Conservation (phyloP, 1,140 invertebrate genomes). For the Zaprionus taronus region DNA sequence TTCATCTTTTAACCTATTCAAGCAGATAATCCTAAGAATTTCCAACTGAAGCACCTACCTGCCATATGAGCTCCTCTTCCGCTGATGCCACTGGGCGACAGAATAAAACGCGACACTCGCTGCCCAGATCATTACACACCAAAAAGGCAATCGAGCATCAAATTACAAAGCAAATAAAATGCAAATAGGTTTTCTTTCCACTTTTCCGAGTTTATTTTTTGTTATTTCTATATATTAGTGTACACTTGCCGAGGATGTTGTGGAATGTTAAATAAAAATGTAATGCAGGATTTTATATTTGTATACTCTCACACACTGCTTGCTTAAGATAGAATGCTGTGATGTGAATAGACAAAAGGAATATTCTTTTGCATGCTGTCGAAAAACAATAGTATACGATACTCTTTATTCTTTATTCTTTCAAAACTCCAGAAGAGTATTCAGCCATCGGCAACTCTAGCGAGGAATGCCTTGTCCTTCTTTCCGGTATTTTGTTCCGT, state of each 20-base stretch:
- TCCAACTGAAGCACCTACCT: neutral
- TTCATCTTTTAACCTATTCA: neutral
- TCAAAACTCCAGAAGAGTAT: slow-evolving; percentile 6
- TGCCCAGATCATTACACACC: slow-evolving; percentile 75
- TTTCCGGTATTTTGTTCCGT: slow-evolving; percentile 29
- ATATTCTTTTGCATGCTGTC: neutral
- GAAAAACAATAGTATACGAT: neutral
- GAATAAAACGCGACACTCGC: slow-evolving; percentile 65
- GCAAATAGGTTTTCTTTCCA: slow-evolving; percentile 69
- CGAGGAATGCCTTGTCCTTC: neutral
- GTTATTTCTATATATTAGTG: slow-evolving; percentile 28
- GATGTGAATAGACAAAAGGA: neutral
- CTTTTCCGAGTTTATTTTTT: slow-evolving; percentile 36
- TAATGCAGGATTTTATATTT: neutral
- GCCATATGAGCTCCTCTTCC: neutral
- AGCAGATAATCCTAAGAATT: neutral
- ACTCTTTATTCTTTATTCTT: neutral
- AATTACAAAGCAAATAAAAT: slow-evolving; percentile 83
- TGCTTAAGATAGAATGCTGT: too few species aligned
- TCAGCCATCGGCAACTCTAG: neutral
- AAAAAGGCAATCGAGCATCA: slow-evolving; percentile 81
- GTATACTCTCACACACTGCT: neutral
- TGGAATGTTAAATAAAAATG: neutral
- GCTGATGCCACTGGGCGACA: slow-evolving; percentile 2
- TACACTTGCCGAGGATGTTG: neutral